Conservation (phyloP, 2,888 invertebrate species). For the Leptarthrus brevirostris region DNA sequence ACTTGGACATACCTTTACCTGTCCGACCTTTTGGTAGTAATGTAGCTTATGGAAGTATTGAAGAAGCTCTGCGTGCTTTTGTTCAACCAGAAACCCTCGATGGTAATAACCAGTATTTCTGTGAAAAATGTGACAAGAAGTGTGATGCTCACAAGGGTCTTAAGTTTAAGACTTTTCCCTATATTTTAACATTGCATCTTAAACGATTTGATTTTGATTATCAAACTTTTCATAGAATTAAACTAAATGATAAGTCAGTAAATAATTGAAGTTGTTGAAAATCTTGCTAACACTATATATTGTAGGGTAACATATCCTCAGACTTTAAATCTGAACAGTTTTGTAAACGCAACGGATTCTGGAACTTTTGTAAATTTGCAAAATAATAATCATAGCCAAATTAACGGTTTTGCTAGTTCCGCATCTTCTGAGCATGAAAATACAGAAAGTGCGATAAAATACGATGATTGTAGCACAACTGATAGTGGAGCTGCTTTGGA, state of each 20-base stretch:
- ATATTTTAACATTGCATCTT: conserved; percentile 85
- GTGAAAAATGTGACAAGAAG: conserved; percentile 86
- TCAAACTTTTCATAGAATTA: conserved; percentile 83
- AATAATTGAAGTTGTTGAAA: background rate
- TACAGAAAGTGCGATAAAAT: conserved; percentile 67
- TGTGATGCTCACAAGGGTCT: conserved; percentile 91
- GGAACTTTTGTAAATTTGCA: conserved; percentile 55
- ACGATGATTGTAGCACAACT: conserved; percentile 76
- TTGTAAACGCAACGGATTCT: conserved; percentile 68
- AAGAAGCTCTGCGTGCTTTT: conserved; percentile 85
- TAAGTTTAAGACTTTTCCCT: conserved; percentile 87
- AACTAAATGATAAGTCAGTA: conserved; percentile 84
- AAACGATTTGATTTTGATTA: conserved; percentile 93
- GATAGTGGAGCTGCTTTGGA: conserved; percentile 77
- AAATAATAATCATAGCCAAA: conserved; percentile 58
- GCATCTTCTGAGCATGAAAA: conserved; percentile 67
- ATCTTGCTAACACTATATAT: conserved; percentile 27
- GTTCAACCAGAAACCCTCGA: conserved; percentile 86
- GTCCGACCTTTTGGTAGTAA: conserved; percentile 84
- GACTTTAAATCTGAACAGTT: conserved; percentile 80
- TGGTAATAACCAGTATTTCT: conserved; percentile 87
- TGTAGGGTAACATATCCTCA: conserved; percentile 84
- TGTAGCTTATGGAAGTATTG: conserved; percentile 82
- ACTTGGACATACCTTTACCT: conserved; percentile 87
- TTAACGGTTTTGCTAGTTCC: conserved; percentile 58